Evolutionary conservation across 2,113 vertebrate species (phyloP).

Genomic region (Raja brachyura): DNA sequence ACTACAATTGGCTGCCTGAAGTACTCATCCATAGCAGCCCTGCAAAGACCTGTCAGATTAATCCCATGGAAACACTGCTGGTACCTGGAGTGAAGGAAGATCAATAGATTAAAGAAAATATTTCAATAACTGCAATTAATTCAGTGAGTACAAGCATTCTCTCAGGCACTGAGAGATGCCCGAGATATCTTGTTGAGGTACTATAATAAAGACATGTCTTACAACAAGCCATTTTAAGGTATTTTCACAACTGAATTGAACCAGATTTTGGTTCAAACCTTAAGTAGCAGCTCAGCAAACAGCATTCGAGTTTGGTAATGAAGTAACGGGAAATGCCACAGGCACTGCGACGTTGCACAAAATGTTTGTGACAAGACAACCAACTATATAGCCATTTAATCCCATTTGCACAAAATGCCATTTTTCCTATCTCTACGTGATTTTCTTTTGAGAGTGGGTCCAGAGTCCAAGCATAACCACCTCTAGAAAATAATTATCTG

Average conservation of each 20-base stretch:
- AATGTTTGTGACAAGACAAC: neutral
- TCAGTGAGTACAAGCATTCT: neutral
- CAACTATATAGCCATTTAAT: neutral
- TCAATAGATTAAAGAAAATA: neutral
- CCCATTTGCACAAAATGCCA: too few species aligned
- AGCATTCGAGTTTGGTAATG: neutral
- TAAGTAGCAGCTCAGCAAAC: neutral
- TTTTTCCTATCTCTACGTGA: neutral
- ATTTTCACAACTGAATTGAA: neutral
- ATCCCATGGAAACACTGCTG: slow-evolving; percentile 66
- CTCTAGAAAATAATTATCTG: neutral
- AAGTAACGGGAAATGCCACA: neutral
- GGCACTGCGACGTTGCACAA: neutral
- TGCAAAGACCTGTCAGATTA: slow-evolving; percentile 58
- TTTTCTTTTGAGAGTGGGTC: neutral
- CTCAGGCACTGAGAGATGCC: neutral
- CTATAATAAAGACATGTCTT: neutral
- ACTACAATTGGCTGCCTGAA: slow-evolving; percentile 66
- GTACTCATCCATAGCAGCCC: slow-evolving; percentile 58
- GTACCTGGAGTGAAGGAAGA: slow-evolving; percentile 51
- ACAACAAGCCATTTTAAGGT: neutral
- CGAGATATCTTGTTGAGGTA: neutral
- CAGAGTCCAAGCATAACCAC: neutral
- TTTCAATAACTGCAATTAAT: neutral
- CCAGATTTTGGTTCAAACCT: neutral